phyloP scores from a whole-genome alignment of 2,113 vertebrate genomes.

The Pterophyllum scalare region DNA sequence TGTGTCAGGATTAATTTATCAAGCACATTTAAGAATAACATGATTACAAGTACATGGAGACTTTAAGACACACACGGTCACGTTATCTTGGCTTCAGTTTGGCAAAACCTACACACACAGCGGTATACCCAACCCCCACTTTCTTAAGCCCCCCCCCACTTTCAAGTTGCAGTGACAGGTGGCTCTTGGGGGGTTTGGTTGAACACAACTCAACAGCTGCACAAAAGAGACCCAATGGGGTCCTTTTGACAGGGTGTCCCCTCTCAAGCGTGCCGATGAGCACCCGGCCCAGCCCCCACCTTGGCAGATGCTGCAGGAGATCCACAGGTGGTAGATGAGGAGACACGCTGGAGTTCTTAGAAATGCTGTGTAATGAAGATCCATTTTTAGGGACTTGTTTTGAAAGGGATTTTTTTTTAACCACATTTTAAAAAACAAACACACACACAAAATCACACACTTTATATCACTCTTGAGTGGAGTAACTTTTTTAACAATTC shows the following conservation, averaged over 20 bases:
- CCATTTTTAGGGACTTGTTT: background rate
- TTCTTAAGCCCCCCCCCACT: slow-evolving; percentile 50
- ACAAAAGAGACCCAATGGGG: slow-evolving; percentile 78
- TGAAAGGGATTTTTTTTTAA: background rate
- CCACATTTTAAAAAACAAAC: background rate
- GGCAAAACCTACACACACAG: background rate
- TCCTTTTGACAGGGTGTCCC: slow-evolving; percentile 70
- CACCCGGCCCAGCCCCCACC: slow-evolving; percentile 67
- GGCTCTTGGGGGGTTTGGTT: slow-evolving; percentile 75
- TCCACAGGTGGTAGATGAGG: slow-evolving; percentile 75
- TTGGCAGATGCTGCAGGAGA: slow-evolving; percentile 73
- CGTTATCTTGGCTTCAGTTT: slow-evolving; percentile 3
- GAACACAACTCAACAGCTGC: slow-evolving; percentile 80
- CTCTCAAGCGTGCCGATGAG: slow-evolving; percentile 75
- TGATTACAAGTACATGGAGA: background rate
- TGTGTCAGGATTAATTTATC: slow-evolving; percentile 8
- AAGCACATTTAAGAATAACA: slow-evolving; percentile 14
- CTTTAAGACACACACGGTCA: background rate
- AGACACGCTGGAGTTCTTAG: slow-evolving; percentile 9
- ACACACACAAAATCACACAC: background rate
- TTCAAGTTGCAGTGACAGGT: slow-evolving; percentile 83
- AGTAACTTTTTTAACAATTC: slow-evolving; percentile 19
- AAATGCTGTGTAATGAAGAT: slow-evolving; percentile 38
- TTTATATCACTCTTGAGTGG: background rate
- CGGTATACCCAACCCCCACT: slow-evolving; percentile 54